These are phyloP conservation scores for Phymastichus coffea DNA, from an alignment of 1,140 invertebrate genomes.

Conservation along the genomic window DNA sequence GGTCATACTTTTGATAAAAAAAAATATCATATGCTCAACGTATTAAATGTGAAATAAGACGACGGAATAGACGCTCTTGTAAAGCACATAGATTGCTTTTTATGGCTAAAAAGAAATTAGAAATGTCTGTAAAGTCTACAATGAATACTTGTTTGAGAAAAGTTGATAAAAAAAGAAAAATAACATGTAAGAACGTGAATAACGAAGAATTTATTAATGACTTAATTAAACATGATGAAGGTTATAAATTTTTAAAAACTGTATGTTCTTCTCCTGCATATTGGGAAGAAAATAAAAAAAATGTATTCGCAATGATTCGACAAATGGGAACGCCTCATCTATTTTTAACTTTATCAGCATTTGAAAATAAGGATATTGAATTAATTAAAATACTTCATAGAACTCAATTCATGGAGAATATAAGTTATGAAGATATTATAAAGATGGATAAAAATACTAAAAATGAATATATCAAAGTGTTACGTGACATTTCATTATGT, in stretches of 20 bases:
- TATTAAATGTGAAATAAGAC: slow-evolving; percentile 12
- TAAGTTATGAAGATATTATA: too few relatives aligned
- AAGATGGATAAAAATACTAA: too few relatives aligned
- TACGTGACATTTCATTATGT: too few relatives aligned
- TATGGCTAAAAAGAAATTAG: slow-evolving; percentile 31
- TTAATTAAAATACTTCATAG: slow-evolving; percentile 16
- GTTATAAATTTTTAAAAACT: slow-evolving; percentile 20
- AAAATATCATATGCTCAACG: slow-evolving; percentile 4
- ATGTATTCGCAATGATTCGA: slow-evolving; percentile 14
- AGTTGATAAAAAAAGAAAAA: slow-evolving; percentile 5
- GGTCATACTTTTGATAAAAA: slow-evolving; percentile 2
- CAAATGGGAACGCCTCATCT: slow-evolving; percentile 22
- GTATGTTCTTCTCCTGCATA: slow-evolving; percentile 18
- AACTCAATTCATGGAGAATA: background rate
- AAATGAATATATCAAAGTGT: too few relatives aligned
- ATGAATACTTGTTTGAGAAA: slow-evolving; percentile 22
- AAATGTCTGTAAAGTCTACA: slow-evolving; percentile 15
- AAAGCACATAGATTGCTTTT: slow-evolving; percentile 21
- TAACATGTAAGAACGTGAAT: background rate
- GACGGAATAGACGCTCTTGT: slow-evolving; percentile 22
- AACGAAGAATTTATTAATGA: too few relatives aligned
- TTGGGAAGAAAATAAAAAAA: slow-evolving; percentile 29
- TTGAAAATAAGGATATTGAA: slow-evolving; percentile 15
- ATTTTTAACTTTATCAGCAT: slow-evolving; percentile 20
- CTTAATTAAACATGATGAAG: slow-evolving; percentile 21